phyloP scores from a whole-genome alignment of 1,140 invertebrate genomes.

The Lycorma delicatula region DNA sequence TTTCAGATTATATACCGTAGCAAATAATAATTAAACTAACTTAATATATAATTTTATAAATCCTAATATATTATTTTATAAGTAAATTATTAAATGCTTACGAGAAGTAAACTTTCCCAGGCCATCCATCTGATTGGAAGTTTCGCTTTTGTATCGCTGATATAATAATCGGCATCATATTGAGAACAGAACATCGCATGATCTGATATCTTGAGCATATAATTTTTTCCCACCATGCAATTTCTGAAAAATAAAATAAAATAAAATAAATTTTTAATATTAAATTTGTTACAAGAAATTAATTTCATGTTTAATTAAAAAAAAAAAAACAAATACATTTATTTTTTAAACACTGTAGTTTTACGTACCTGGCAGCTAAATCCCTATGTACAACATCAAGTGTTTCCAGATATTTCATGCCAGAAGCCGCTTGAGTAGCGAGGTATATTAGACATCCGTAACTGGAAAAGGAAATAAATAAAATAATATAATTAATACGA shows the following conservation, averaged over 20 bases:
- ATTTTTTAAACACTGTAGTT: no score
- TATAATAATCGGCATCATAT: constrained; percentile 74
- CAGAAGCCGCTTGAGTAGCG: constrained; percentile 74
- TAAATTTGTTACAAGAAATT: no score
- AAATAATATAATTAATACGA: no score
- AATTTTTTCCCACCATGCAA: constrained; percentile 71
- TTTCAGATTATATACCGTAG: no score
- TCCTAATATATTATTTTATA: no score
- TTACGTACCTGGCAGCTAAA: constrained; percentile 59
- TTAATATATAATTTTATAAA: no score
- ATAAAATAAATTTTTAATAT: constrained; percentile 6
- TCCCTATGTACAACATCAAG: constrained; percentile 69
- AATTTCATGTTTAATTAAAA: no score
- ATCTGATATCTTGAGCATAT: constrained; percentile 77
- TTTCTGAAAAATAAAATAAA: constrained; percentile 51
- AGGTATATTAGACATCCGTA: constrained; percentile 72
- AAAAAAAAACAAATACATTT: no score
- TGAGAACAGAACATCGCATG: constrained; percentile 80
- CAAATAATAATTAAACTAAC: no score
- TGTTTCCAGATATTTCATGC: constrained; percentile 76
- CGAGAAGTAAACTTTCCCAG: constrained; percentile 71
- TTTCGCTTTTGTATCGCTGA: constrained; percentile 69
- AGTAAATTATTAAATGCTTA: no score
- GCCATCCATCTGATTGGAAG: constrained; percentile 84
- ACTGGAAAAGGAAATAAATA: constrained; percentile 46